Conservation (phyloP, 2,797 vertebrate species). For the Steatocranus sp. region DNA sequence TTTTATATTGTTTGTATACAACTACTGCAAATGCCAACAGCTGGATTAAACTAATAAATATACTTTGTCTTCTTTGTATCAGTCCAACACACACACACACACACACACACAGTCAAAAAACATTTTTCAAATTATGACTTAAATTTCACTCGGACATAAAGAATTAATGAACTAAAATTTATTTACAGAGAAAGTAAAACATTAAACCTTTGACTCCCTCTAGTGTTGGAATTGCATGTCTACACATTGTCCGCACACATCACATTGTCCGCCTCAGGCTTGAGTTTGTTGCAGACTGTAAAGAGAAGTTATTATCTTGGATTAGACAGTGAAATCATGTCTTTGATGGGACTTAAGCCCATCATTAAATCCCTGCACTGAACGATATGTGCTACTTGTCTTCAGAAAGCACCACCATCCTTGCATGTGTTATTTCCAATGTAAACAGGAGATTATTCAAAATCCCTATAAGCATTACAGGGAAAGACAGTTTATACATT, state of each 20-base stretch:
- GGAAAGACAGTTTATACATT: background rate
- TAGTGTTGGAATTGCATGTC: constrained; percentile 30
- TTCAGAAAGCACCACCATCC: background rate
- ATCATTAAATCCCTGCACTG: background rate
- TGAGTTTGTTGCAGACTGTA: constrained; percentile 59
- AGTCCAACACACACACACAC: background rate
- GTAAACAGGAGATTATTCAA: fast-evolving
- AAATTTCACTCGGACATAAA: background rate
- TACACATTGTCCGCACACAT: background rate
- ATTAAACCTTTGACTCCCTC: background rate
- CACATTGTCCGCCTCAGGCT: background rate
- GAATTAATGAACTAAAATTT: background rate
- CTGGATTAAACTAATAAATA: constrained; percentile 73
- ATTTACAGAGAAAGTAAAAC: background rate
- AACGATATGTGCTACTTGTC: background rate
- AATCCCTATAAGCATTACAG: background rate
- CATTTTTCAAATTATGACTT: background rate
- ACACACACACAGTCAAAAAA: background rate
- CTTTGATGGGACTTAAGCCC: background rate
- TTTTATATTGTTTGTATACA: constrained; percentile 70
- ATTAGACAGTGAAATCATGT: background rate
- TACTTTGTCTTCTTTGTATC: constrained; percentile 18
- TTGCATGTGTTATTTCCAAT: background rate
- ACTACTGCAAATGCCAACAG: constrained; percentile 71
- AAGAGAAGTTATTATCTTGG: background rate